Evolutionary conservation across 2,797 vertebrate species (phyloP), one percentile per base, ranked within the genome.

Genomic region (Alauda arvensis): DNA sequence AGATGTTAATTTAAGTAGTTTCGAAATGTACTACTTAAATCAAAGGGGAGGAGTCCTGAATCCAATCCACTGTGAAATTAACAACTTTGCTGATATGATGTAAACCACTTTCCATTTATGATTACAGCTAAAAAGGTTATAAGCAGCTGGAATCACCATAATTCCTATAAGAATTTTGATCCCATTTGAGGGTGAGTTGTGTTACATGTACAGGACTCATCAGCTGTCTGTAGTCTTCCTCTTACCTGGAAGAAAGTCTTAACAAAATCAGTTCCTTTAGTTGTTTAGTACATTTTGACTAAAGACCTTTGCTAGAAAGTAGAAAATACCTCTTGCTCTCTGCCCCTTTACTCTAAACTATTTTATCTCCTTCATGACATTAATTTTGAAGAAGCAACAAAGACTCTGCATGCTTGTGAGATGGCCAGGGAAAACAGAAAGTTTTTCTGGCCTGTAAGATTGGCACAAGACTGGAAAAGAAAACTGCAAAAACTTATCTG

Each of bases 401-500:
- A 33, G 6, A 45, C 9, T 16, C 10, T 48, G 5, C 3, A 3
- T 25, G 10, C 21, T 49, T 39, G 5, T 82, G 28, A 55, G 12
- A 51, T 37, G 23, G 25, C 23, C 23, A 60, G 53, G 46, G 55
- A 77, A 92, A 88, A 57, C 8, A n/a, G 15, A 75, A 23, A 83
- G 9, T 77, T 83, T 81, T 57, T 61, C 19, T 52, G 17, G 17
- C 51, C 14, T 49, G 8, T 39, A 62, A 75, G 40, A 52, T 42
- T 92, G 87, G 63, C 69, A 62, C n/a, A 71, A 55, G 10, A 34
- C 15, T 8, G 5, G 48, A 91, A 88, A 85, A 82, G 5, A n/a
- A 87, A 83, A 90, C 33, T 52, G 59, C 20, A 83, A 90, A 87
- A 77, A 6, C 9, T 80, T 91, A 85, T 77, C 78, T 88, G 88